Evolutionary conservation across 2,888 invertebrate genomes (phyloP), one percentile per base, ranked within the genome.

Genomic region (Coenonympha glycerion): DNA sequence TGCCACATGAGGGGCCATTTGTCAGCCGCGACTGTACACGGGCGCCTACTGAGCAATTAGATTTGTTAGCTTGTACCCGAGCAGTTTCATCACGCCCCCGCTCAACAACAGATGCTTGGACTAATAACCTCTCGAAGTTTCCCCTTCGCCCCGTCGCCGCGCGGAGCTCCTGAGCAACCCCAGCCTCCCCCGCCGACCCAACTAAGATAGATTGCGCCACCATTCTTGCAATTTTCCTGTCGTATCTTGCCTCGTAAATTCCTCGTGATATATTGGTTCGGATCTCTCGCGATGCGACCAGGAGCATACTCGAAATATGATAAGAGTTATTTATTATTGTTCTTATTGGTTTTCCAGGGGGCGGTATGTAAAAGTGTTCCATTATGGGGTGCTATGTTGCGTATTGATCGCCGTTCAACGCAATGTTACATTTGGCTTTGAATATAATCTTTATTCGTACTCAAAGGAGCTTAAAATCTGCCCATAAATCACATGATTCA

Each of bases 201-300:
- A 91, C 91, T 91, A 91, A 93, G 93, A 93, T 93, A 93, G 93
- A 93, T 93, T 92, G 92, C 92, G 91, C 92, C 92, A 92, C 92
- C 93, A 93, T 93, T 93, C 93, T 93, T 93, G 93, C 93, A 93
- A 93, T 93, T 93, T 93, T 93, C 92, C 93, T 93, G 93, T 93
- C 93, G 93, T 93, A 93, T 92, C 92, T 92, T 91, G 90, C 91
- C 91, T 91, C 92, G 92, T 93, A 93, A 93, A 93, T 93, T 92
- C 90, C 88, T 89, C 84, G 92, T 93, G 93, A 93, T 92, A 92
- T 93, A 93, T 92, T 90, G 91, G 84, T 85, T 83, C 65, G 87
- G 88, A 87, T 88, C 87, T 85, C 75, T 79, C 84, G 87, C 87
- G 87, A 83, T 83, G 86, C 85, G 83, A 84, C 86, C 87, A 83